Base-by-base conservation (phyloP, 2,888 invertebrate species). In the Drosophila percnosoma region DNA sequence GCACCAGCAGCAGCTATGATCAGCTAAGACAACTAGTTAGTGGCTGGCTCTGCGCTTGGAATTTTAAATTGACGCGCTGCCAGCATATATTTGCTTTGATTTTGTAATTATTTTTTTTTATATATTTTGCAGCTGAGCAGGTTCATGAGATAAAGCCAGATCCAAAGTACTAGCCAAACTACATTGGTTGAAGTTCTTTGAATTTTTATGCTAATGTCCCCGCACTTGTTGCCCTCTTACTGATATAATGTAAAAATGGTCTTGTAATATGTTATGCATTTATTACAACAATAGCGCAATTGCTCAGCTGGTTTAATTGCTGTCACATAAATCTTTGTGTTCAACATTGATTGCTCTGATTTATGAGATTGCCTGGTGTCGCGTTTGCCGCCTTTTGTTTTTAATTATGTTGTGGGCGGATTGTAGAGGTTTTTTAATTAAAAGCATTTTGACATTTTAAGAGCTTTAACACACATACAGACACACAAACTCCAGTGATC, bases 261-360 rank as follows among this genome's bases (percentile, higher is more conserved):
- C 49, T 27, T 49, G 29, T 52, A 27, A 27, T 52, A 21, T 40
- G 27, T 2, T 42, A 42, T 58, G 45, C 38, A 62, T 86, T 49
- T 60, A 73, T 80, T 69, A 61, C 71, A 76, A 69, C 52, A 78
- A 78, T 62, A 45, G 61, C 52, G 70, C 70, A 82, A 82, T 82
- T 84, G 71, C 63, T 74, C 58, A 57, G 63, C 29, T 67, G 60
- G 70, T 82, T 86, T 86, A 86, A 86, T 86, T 86, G 89, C 74
- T 71, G 83, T 83, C 90, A 65, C 89, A 85, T 86, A 87, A 82
- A 89, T 89, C 68, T 40, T 70, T 58, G 38, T 48, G 60, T 33
- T 36, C 63, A 67, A 52, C 55, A 49, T 42, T 65, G 58, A 57
- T 58, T 72, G 80, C 73, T 76, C 82, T 82, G 82, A 82, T 83